Base-by-base conservation (phyloP, 2,888 invertebrate genomes). In the Leptinotarsa haldemani region DNA sequence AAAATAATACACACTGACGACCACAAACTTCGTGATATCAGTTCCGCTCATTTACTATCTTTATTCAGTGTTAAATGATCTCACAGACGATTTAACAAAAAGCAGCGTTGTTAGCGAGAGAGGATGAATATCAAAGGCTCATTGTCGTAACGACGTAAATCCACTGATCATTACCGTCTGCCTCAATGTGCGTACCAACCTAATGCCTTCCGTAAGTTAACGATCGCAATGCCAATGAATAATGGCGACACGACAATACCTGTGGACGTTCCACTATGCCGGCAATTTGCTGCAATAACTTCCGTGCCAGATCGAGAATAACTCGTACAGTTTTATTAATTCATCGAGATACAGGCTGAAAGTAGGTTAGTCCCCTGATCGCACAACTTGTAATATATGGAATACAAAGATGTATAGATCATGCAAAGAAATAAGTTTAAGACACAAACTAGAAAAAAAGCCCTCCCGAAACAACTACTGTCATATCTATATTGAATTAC, bases 181-280 rank as follows among this genome's bases (percentile, higher is more conserved):
- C 75, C 74, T 78, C 77, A 73, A 75, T 77, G 22, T 56, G 56
- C 50, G 75, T 77, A 76, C 56, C 56, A 75, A 78, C 77, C 79
- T 81, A 82, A 82, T 80, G 80, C 77, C 80, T 80, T 81, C 81
- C 81, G 79, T 77, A 80, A 80, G 80, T 80, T 80, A 80, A 79
- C 65, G 30, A 68, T 13, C 63, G 52, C 56, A 67, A 69, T 80
- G 78, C 74, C 18, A 52, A 67, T 69, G 69, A 73, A 18, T 65
- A 58, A 67, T 61, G 61, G 63, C 48, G 65, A 61, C 61, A 56
- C 56, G 15, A 56, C 40, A 61, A 61, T 30, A 40, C 40, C 40
- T 61, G n/a, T n/a, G 61, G 30, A 61, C 18, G 40, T 16, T n/a
- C n/a, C 13, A 30, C 40, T 40, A 40, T 61, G 30, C 61, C 16